Evolutionary conservation across 2,113 vertebrate genomes (phyloP).

Genomic region (Cairina moschata): DNA sequence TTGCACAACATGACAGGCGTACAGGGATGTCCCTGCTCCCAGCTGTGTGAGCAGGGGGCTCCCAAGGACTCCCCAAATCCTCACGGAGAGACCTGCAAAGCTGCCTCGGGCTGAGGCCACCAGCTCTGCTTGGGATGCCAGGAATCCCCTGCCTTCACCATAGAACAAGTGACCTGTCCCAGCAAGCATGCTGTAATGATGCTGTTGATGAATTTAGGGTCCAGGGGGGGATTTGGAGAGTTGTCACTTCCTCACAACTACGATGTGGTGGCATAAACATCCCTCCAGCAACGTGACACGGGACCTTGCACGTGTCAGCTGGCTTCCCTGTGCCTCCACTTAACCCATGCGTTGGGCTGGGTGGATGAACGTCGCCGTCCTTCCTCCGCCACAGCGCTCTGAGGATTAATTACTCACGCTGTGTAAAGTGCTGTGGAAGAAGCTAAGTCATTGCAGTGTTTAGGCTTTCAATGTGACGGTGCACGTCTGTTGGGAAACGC

Average conservation of each 20-base stretch:
- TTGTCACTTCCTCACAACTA: fast-evolving
- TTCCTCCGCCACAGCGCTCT: not conserved
- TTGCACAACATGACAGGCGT: not conserved
- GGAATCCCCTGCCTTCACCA: not conserved
- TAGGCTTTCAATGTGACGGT: not conserved
- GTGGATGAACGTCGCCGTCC: not conserved
- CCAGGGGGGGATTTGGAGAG: not conserved
- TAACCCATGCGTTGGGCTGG: not conserved
- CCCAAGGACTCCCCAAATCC: not conserved
- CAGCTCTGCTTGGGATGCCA: not conserved
- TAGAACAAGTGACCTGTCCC: not conserved
- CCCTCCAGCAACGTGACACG: not conserved
- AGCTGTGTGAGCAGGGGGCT: not conserved
- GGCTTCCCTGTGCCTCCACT: not conserved
- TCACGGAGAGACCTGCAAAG: not conserved
- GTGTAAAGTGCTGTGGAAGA: not conserved
- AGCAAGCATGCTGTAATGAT: not conserved
- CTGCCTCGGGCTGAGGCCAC: not conserved
- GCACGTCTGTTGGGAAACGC: not conserved
- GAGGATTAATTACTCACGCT: not conserved
- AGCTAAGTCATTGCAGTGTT: not conserved
- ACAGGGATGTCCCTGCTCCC: not conserved
- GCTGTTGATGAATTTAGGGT: not conserved
- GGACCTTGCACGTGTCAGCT: fast-evolving
- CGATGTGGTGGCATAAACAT: not conserved